A percentile compares a stretch with the other conserved stretches of the same genome.
phyloP scores from a whole-genome alignment of 2,888 invertebrate genomes.

The Trichopria drosophilae region DNA sequence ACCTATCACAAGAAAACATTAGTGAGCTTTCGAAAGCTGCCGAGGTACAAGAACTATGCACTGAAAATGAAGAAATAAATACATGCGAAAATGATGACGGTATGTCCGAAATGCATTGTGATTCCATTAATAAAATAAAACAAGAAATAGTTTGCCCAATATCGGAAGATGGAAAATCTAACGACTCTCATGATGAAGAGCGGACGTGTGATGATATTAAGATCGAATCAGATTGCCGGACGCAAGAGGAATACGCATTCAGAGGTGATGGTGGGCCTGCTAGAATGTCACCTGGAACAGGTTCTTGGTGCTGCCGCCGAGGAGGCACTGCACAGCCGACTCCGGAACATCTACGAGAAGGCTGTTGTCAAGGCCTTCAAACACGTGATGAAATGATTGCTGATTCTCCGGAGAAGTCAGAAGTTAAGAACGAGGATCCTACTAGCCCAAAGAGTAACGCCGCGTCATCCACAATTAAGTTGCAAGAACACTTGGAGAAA shows the following conservation, averaged over 20 bases:
- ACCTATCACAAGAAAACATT: too few relatives aligned
- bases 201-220: slow-evolving; percentile 42
- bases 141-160: slow-evolving; percentile 41
- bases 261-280: slow-evolving; percentile 73
- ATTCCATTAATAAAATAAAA: slow-evolving; percentile 33
- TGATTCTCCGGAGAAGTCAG: slow-evolving; percentile 52
- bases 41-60: too few relatives aligned
- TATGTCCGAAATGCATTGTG: slow-evolving; percentile 29
- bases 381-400: slow-evolving; percentile 71
- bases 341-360: slow-evolving; percentile 73
- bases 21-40: too few relatives aligned
- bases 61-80: too few relatives aligned
- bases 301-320: slow-evolving; percentile 74
- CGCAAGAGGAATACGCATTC: slow-evolving; percentile 57
- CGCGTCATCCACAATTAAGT: slow-evolving; percentile 61
- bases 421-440: slow-evolving; percentile 52
- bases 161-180: slow-evolving; percentile 26
- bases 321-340: slow-evolving; percentile 75
- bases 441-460: slow-evolving; percentile 48
- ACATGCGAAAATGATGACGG: slow-evolving; percentile 1
- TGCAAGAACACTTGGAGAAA: slow-evolving; percentile 65
- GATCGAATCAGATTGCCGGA: slow-evolving; percentile 45
- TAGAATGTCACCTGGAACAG: slow-evolving; percentile 65
- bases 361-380: slow-evolving; percentile 72
- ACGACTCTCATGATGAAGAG: slow-evolving; percentile 11